These are phyloP conservation scores for Watsonalla cultraria DNA, from an alignment of 2,888 invertebrate species.

Conservation along the genomic window DNA sequence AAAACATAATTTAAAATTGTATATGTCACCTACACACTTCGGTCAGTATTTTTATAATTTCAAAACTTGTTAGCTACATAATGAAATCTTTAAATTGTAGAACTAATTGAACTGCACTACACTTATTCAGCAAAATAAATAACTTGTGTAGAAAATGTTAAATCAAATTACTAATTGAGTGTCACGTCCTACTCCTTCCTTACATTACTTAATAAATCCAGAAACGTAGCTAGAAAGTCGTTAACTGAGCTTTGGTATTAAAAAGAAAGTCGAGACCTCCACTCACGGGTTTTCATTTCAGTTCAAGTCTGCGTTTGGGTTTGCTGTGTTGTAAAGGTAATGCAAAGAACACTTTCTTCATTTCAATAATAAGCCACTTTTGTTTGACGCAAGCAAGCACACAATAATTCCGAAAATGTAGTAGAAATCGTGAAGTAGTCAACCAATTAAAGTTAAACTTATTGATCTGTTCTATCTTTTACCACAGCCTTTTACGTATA, in stretches of 20 bases:
- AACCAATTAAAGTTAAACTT: slow-evolving; percentile 18
- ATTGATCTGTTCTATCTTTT: slow-evolving; percentile 54
- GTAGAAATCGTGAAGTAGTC: slow-evolving; percentile 3
- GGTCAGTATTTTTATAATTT: no score
- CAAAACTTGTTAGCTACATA: no score
- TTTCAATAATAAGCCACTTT: slow-evolving; percentile 29
- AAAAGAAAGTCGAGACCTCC: slow-evolving; percentile 59
- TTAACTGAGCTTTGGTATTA: slow-evolving; percentile 56
- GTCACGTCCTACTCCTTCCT: slow-evolving; percentile 51
- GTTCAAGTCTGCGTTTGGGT: slow-evolving; percentile 40
- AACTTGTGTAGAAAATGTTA: slow-evolving; percentile 44
- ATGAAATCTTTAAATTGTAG: slow-evolving; percentile 9
- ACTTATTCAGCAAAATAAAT: slow-evolving; percentile 25
- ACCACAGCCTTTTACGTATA: slow-evolving; percentile 34
- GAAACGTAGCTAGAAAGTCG: slow-evolving; percentile 52
- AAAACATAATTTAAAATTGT: no score
- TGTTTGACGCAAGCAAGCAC: slow-evolving; percentile 6
- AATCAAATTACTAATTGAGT: slow-evolving; percentile 65
- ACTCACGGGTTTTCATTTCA: slow-evolving; percentile 57
- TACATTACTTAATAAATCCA: slow-evolving; percentile 62
- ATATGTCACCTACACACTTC: no score
- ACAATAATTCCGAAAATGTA: not conserved
- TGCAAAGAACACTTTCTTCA: slow-evolving; percentile 30
- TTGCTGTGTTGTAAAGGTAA: slow-evolving; percentile 39
- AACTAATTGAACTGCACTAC: slow-evolving; percentile 2